Base-by-base conservation (phyloP, 92 coral and sea anemone species). In the Epizoanthus scotinus region DNA sequence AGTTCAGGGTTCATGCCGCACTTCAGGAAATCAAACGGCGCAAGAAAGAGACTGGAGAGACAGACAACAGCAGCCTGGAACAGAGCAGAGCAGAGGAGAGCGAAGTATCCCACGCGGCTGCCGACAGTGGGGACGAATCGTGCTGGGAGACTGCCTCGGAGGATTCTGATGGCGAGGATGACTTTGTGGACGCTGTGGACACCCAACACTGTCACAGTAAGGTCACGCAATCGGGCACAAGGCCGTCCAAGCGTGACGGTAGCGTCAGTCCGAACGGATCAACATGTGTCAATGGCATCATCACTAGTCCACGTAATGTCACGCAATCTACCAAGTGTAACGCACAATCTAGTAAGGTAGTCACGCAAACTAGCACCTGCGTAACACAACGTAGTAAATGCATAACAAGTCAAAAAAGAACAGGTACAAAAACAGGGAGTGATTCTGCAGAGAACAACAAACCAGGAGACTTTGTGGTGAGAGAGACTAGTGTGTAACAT, bases 1-100 rank as follows among this genome's bases (percentile, higher is more conserved):
- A 90, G 74, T 95, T 95, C 67, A 82, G 95, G 57, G 89, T 95
- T 59, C 98, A 95, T 77, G 94, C 97, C 26, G 98, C 95, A 6
- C 84, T 89, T 18, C 89, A 91, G 68, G 94, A 92, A 56, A 86
- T 95, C 83, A 93, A 87, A 69, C 85, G 77, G 63, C 86, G 78
- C 8, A 84, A 84, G 21, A 92, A 85, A 42, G 85, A 85, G 63
- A 44, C 36, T 10, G 81, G 81, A 14, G 81, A 75, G 55, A 19
- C 27, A 12, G 81, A 75, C 55, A 44, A 53, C 21, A 75, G 81
- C 69, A 75, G 67, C 69, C 22, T 75, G 17, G 73, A 68, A 10
- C 18, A 21, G 2, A 75, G 56, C 0, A 67, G 61, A 60, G 68
- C 20, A 5, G n/a, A 64, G 40, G 61, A 54, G 22, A 20, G 31